Evolutionary conservation across 1,140 invertebrate genomes (phyloP), one percentile per base, ranked within the genome.

Genomic region (Listronotus oregonensis): DNA sequence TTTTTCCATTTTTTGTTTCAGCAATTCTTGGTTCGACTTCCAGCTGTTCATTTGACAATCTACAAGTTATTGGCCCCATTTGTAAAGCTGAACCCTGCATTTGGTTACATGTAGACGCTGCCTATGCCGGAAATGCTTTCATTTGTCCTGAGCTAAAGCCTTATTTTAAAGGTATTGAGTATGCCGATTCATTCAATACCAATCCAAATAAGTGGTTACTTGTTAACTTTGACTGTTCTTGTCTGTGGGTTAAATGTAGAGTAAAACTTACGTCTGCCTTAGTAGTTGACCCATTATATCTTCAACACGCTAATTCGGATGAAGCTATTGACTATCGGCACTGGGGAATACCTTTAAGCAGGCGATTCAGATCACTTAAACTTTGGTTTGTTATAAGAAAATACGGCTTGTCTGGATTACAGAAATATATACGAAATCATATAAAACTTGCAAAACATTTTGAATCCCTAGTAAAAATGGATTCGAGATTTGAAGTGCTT

Each of bases 171-270:
- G 89, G 93, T 3, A 86, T 95, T 17, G 89, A 95, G 80, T 87
- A 91, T 75, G 94, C 92, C 0, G 90, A 92, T 74, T 95, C 93
- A 0, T 92, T 97, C 76, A 96, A 96, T 74, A 93, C 91, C 0
- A 97, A 97, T 80, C 91, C 94, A 0, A 96, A 96, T 77, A 97
- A 97, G 80, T 95, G 93, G 89, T 82, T 97, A 72, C 79, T 97
- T 15, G 89, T 92, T 0, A 94, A 94, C 76, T 95, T 95, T 71
- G 95, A 97, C 75, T 95, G 93, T 72, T 94, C 94, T 0, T 89
- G 90, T 43, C 81, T 96, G 73, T 97, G 94, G 94, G 93, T 97
- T 0, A 86, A 87, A 60, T 93, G 96, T 78, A 83, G 92, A 60
- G 90, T 95, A 64, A 88, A 92, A 67, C 81, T 99, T 44, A 98